phyloP scores from a whole-genome alignment of 2,113 vertebrate species.

The Struthio camelus region DNA sequence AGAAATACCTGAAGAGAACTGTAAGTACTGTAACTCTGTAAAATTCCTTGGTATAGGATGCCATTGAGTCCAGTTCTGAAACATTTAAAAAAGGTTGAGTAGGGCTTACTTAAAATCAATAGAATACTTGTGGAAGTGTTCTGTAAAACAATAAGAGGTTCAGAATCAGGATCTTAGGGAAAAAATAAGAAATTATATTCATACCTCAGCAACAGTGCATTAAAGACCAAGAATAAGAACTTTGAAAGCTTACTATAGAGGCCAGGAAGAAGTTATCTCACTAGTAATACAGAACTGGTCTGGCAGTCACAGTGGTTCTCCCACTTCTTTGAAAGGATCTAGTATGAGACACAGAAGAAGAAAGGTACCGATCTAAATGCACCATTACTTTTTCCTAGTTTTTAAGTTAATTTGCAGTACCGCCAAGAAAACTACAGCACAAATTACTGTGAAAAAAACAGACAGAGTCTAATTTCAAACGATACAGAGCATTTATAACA shows the following conservation, averaged over 20 bases:
- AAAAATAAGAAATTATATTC: not conserved
- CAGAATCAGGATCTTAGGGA: constrained; percentile 16
- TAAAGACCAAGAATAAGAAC: not conserved
- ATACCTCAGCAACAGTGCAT: not conserved
- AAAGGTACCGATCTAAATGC: not conserved
- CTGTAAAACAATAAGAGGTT: not conserved
- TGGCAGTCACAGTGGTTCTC: not conserved
- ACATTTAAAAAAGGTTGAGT: constrained; percentile 2
- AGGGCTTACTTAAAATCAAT: constrained; percentile 5
- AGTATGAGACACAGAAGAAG: not conserved
- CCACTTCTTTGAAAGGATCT: not conserved
- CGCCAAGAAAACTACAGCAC: not conserved
- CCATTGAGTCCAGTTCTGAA: constrained; percentile 13
- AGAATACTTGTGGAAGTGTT: not conserved
- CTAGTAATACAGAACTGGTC: not conserved
- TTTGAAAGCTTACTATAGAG: not conserved
- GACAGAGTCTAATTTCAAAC: not conserved
- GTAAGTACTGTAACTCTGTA: constrained; percentile 15
- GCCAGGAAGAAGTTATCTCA: constrained; percentile 28
- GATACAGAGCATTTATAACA: not conserved
- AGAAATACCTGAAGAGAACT: constrained; percentile 19
- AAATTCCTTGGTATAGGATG: not conserved
- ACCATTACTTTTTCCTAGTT: not conserved
- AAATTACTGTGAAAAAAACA: not conserved
- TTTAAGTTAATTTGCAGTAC: not conserved